Conservation (phyloP, 1,140 invertebrate species). For the Mylabris phalerata region DNA sequence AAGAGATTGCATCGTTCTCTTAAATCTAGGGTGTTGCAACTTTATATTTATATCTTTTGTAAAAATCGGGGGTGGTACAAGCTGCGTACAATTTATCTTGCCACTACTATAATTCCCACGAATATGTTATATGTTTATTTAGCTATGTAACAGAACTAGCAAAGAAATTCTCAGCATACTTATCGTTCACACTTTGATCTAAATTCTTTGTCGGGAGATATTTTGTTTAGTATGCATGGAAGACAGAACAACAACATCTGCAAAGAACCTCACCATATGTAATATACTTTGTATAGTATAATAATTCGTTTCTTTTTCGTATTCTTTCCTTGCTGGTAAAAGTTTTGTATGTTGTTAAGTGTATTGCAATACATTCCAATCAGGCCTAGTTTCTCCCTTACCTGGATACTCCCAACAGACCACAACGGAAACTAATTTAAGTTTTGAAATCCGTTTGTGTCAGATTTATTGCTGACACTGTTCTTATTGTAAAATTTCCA, state of each 20-base stretch:
- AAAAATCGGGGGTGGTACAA: too few relatives aligned
- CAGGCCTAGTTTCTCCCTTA: constrained; percentile 13
- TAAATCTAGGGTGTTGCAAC: too few relatives aligned
- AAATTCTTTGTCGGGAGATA: not conserved
- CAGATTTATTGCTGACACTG: constrained; percentile 16
- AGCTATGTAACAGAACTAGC: not conserved
- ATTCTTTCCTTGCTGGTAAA: too few relatives aligned
- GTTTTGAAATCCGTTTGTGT: constrained; percentile 23
- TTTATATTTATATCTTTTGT: too few relatives aligned
- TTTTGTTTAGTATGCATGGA: constrained; percentile 9
- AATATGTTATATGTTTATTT: not conserved
- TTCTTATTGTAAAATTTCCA: constrained; percentile 8
- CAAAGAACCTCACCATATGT: constrained; percentile 1
- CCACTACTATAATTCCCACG: too few relatives aligned
- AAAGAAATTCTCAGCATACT: not conserved
- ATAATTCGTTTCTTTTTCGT: too few relatives aligned
- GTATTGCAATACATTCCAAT: constrained; percentile 17
- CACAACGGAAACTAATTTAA: constrained; percentile 25
- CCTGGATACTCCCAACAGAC: constrained; percentile 19
- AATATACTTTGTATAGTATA: not conserved
- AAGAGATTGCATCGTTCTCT: too few relatives aligned
- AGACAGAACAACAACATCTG: not conserved
- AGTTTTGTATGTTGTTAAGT: not conserved
- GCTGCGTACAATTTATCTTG: too few relatives aligned
- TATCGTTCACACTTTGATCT: not conserved